A percentile compares a stretch with the other conserved stretches of the same genome.
phyloP scores from a whole-genome alignment of 2,888 invertebrate species.

The Drosophila neutralis region DNA sequence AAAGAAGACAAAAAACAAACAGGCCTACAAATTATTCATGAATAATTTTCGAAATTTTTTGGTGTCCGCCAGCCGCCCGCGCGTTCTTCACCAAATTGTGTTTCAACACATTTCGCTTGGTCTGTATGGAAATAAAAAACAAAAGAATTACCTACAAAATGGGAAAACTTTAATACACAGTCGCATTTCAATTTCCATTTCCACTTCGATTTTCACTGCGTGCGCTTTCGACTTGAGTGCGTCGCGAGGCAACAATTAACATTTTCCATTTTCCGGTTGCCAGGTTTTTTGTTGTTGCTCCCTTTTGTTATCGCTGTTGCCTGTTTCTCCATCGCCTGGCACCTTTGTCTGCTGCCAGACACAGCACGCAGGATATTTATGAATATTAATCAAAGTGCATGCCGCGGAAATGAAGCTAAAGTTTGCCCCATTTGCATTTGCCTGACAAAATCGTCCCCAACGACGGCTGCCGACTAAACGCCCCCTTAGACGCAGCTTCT shows the following conservation, averaged over 20 bases:
- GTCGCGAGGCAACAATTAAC: constrained; percentile 75
- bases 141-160: constrained; percentile 59
- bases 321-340: constrained; percentile 15
- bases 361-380: constrained; percentile 67
- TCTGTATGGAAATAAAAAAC: constrained; percentile 27
- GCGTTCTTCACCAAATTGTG: constrained; percentile 27
- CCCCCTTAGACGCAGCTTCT: constrained; percentile 24
- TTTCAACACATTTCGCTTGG: constrained; percentile 54
- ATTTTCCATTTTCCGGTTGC: constrained; percentile 81
- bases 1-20: constrained; percentile 1
- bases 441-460: constrained; percentile 19
- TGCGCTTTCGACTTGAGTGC: constrained; percentile 76
- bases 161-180: constrained; percentile 50
- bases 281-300: constrained; percentile 43
- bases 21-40: constrained; percentile 67
- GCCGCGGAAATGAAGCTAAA: constrained; percentile 61
- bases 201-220: constrained; percentile 63
- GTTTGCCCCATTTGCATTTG: constrained; percentile 46
- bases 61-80: constrained; percentile 26
- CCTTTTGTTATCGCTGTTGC: constrained; percentile 22
- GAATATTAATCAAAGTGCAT: constrained; percentile 75
- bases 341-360: constrained; percentile 43
- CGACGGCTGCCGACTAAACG: constrained; percentile 3
- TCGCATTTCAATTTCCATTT: constrained; percentile 50
- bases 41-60: constrained; percentile 61